Conservation (phyloP, 2,113 vertebrate genomes). For the Naja naja region DNA sequence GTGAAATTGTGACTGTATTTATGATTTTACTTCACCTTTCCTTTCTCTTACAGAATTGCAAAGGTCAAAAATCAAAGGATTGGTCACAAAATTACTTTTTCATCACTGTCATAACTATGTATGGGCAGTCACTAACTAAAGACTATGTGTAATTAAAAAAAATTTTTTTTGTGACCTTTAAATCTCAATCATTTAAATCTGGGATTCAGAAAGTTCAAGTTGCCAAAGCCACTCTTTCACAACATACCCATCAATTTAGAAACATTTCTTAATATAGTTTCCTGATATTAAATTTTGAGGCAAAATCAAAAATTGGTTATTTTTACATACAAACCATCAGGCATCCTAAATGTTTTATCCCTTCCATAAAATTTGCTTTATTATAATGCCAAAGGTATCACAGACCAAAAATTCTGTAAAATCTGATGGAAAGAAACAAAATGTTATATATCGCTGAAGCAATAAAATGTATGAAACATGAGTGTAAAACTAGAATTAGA, state of each 20-base stretch:
- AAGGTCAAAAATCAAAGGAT: not conserved
- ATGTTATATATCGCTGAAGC: not conserved
- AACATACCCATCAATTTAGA: slow-evolving; percentile 9
- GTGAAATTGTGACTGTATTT: not conserved
- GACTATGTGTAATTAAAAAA: not conserved
- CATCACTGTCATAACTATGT: not conserved
- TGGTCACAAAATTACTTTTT: not conserved
- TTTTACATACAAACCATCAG: not conserved
- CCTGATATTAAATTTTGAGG: not conserved
- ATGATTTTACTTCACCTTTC: not conserved
- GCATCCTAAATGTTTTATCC: not conserved
- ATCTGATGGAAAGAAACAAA: not conserved
- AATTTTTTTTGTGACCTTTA: slow-evolving; percentile 23
- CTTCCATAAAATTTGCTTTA: not conserved
- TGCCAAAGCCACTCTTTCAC: not conserved
- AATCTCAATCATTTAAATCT: not conserved
- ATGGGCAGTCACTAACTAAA: not conserved
- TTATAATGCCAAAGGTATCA: not conserved
- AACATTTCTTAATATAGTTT: slow-evolving; percentile 45
- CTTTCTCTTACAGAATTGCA: not conserved
- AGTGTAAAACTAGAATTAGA: not conserved
- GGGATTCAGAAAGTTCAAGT: slow-evolving; percentile 34
- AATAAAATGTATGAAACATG: not conserved
- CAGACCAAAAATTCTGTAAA: not conserved
- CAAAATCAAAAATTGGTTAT: slow-evolving; percentile 23